Percentiles rank a stretch among this genome's conserved stretches.
These are phyloP conservation scores for Elmis aenea DNA, from an alignment of 2,888 invertebrate genomes.

Conservation along the genomic window DNA sequence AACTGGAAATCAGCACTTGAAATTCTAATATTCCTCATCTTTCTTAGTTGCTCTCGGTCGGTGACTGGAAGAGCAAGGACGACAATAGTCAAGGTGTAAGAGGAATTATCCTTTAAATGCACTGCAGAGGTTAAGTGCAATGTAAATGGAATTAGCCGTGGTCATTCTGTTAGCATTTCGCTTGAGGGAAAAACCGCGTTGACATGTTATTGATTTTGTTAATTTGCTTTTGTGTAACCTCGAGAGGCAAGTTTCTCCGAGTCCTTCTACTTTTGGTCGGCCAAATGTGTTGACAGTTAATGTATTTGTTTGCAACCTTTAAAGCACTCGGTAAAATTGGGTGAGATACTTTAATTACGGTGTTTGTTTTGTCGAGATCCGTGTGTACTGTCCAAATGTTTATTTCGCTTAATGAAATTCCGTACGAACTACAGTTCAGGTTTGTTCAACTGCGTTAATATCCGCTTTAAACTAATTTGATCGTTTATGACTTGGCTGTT, in stretches of 20 bases:
- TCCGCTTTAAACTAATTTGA: too few relatives aligned
- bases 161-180: slow-evolving; percentile 17
- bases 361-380: background rate
- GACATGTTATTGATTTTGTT: slow-evolving; percentile 17
- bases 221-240: too few relatives aligned
- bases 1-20: slow-evolving; percentile 31
- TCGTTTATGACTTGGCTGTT: too few relatives aligned
- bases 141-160: slow-evolving; percentile 18
- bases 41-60: too few relatives aligned
- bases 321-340: background rate
- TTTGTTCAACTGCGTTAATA: too few relatives aligned
- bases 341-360: background rate
- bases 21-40: slow-evolving; percentile 20
- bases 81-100: too few relatives aligned
- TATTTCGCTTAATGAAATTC: background rate
- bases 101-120: too few relatives aligned
- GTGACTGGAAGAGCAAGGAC: too few relatives aligned
- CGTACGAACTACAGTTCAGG: too few relatives aligned
- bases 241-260: too few relatives aligned
- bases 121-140: too few relatives aligned
- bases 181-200: slow-evolving; percentile 11
- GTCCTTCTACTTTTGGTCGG: background rate
- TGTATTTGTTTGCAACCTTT: background rate
- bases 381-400: background rate
- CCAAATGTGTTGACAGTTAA: background rate